Evolutionary conservation across 2,888 invertebrate species (phyloP).

Genomic region (Hyposoter dolosus): DNA sequence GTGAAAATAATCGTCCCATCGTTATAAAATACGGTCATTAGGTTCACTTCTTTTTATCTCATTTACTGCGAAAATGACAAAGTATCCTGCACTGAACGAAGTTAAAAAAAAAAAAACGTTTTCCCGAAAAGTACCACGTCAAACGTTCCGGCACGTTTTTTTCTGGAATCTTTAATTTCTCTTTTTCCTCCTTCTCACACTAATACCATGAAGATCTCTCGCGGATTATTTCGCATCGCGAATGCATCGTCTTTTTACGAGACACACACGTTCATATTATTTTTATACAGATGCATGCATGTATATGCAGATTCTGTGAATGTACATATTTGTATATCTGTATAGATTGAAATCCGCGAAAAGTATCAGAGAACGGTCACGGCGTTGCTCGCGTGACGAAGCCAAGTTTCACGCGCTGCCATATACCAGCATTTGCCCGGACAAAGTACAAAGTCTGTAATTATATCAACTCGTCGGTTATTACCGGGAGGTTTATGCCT

Average conservation of each 20-base stretch:
- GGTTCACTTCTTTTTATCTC: not conserved
- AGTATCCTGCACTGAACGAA: slow-evolving; percentile 11
- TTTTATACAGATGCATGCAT: slow-evolving; percentile 7
- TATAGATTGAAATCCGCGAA: slow-evolving; percentile 30
- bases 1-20: not conserved
- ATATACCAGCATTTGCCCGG: slow-evolving; percentile 59
- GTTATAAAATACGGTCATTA: not conserved
- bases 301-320: not conserved
- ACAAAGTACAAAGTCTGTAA: slow-evolving; percentile 69
- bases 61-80: not conserved
- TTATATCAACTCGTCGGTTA: slow-evolving; percentile 68
- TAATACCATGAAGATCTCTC: slow-evolving; percentile 15
- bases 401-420: slow-evolving; percentile 67
- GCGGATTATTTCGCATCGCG: slow-evolving; percentile 29
- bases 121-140: slow-evolving; percentile 26
- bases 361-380: slow-evolving; percentile 57
- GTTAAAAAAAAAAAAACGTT: slow-evolving; percentile 20
- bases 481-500: slow-evolving; percentile 66
- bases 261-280: not conserved
- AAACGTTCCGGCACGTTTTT: not conserved
- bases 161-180: not conserved
- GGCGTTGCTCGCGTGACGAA: slow-evolving; percentile 64
- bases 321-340: slow-evolving; percentile 1
- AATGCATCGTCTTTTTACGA: not conserved
- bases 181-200: slow-evolving; percentile 4